A percentile compares a stretch with the other conserved stretches of the same genome.
phyloP scores from a whole-genome alignment of 1,140 invertebrate genomes.

The Whitmania pigra region DNA sequence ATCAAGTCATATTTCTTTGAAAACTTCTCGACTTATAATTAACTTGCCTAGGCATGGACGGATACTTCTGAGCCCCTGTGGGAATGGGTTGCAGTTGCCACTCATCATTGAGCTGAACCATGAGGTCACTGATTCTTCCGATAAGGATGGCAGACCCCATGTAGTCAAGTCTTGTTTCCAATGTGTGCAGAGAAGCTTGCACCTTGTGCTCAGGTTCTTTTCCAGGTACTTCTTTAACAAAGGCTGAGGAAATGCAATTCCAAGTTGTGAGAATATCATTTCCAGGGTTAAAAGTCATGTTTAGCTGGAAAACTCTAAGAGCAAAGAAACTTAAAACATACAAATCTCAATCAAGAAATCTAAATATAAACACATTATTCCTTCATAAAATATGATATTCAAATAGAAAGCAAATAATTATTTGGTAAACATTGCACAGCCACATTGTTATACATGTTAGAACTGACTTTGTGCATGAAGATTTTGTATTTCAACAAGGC shows the following conservation, averaged over 20 bases:
- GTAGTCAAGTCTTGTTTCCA: slow-evolving; percentile 81
- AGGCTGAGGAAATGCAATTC: slow-evolving; percentile 48
- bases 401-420: background rate
- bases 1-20: background rate
- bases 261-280: slow-evolving; percentile 24
- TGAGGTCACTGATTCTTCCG: slow-evolving; percentile 68
- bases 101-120: slow-evolving; percentile 44
- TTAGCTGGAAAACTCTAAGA: no score
- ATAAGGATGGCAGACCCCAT: slow-evolving; percentile 85
- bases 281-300: no score
- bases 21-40: background rate
- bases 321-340: no score
- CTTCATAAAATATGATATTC: no score
- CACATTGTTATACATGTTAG: background rate
- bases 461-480: slow-evolving; percentile 48
- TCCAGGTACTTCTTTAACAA: slow-evolving; percentile 74
- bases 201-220: slow-evolving; percentile 75
- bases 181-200: slow-evolving; percentile 65
- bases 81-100: slow-evolving; percentile 34
- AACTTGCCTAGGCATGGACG: background rate
- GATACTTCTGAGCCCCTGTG: background rate
- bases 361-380: background rate
- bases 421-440: background rate
- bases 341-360: background rate
- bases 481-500: slow-evolving; percentile 75